phyloP scores from a whole-genome alignment of 2,888 invertebrate species.

The Heteromyza rotundicornis region DNA sequence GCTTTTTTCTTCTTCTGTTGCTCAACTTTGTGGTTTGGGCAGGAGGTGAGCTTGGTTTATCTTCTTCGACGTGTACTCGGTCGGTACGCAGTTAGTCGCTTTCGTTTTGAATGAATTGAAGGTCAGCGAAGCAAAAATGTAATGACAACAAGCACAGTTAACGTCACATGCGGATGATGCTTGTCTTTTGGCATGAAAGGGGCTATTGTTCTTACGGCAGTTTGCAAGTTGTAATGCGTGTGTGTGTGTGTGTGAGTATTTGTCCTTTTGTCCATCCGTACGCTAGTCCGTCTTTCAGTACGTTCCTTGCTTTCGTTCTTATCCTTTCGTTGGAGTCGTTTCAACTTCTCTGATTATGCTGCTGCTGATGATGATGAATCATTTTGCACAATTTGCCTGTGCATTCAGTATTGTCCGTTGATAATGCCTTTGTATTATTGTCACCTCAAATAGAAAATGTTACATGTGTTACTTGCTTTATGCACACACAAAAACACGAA shows the following conservation, averaged over 20 bases:
- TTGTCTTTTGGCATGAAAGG: neutral
- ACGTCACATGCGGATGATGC: neutral
- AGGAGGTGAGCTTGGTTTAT: no score
- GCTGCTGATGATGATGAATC: slow-evolving; percentile 28
- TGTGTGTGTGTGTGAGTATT: neutral
- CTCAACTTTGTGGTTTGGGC: no score
- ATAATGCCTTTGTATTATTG: slow-evolving; percentile 13
- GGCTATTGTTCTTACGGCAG: slow-evolving; percentile 7
- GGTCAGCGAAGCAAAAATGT: slow-evolving; percentile 50
- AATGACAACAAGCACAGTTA: slow-evolving; percentile 28
- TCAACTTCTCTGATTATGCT: neutral
- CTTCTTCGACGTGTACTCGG: neutral
- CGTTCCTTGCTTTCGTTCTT: no score
- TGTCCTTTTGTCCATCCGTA: slow-evolving; percentile 13
- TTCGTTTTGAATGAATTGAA: slow-evolving; percentile 37
- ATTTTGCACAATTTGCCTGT: slow-evolving; percentile 29
- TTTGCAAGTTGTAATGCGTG: neutral
- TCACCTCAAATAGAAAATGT: slow-evolving; percentile 8
- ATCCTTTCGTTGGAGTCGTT: neutral
- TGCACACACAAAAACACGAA: no score
- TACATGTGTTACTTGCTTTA: neutral
- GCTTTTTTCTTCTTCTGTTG: no score
- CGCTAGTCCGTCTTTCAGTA: neutral
- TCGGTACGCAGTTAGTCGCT: neutral
- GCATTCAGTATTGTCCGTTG: no score